Evolutionary conservation across 2,113 vertebrate species (phyloP).

Genomic region (Megaptera novaeangliae): DNA sequence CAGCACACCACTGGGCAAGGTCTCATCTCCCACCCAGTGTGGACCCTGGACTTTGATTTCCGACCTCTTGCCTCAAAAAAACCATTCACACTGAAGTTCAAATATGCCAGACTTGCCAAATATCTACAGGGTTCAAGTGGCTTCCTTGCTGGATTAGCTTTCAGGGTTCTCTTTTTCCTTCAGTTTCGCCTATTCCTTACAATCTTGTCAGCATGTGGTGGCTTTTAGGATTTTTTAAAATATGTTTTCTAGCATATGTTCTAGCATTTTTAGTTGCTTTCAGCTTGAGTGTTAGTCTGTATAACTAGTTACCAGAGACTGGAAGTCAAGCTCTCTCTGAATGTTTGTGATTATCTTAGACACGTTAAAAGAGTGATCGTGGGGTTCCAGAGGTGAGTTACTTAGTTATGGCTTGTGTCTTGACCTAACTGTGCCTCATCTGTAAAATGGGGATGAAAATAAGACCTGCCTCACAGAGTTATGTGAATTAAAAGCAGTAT

Average conservation of each 20-base stretch:
- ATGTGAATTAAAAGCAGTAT: background rate
- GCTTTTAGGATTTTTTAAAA: background rate
- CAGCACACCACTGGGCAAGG: background rate
- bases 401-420: background rate
- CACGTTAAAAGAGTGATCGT: background rate
- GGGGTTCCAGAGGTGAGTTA: background rate
- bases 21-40: background rate
- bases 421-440: background rate
- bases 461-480: background rate
- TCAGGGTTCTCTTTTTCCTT: background rate
- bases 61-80: background rate
- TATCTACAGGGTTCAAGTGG: background rate
- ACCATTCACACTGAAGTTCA: background rate
- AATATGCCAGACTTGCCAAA: background rate
- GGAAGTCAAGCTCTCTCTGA: background rate
- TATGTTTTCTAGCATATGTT: background rate
- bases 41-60: background rate
- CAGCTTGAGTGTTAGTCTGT: background rate
- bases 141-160: background rate
- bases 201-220: background rate
- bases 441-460: background rate
- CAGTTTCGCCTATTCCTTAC: background rate
- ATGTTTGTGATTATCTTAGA: background rate
- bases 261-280: background rate
- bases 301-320: background rate